Evolutionary conservation across 2,888 invertebrate species (phyloP), one percentile per base, ranked within the genome.

Genomic region (Ctena decussata): DNA sequence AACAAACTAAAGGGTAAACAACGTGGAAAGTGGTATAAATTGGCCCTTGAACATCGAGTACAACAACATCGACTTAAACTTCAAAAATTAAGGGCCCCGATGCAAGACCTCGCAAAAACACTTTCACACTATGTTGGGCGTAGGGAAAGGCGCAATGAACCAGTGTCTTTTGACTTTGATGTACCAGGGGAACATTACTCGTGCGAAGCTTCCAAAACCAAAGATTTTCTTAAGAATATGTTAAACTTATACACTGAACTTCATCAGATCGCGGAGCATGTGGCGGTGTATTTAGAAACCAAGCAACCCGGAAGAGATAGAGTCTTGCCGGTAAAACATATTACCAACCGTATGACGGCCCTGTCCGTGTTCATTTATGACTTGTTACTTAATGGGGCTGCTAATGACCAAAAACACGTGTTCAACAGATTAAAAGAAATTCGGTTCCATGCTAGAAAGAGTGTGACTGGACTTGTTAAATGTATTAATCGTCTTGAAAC

Each of bases 221-320:
- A 60, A n/a, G 70, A 77, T 15, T 85, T 89, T 60, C 75, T 91
- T 21, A 80, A 49, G 0, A 82, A 78, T 44, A 87, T 86, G 69
- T 41, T 90, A 18, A 78, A 85, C 3, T 49, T 92, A 5, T 89
- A 91, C 76, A 39, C 79, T 11, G 91, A 91, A 75, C 74, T 90
- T 12, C 85, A 89, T 44, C 84, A 90, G 53, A 77, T 91, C 6
- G 79, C 85, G 21, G 92, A 92, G 69, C 82, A 91, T 44, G 84
- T 86, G 1, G 85, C 89, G 21, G 89, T 90, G 1, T 77, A 86
- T 57, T 32, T 87, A 12, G 65, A 86, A 35, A 74, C 77, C 0
- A 73, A 80, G 21, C 21, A 71, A 15, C 49, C 80, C 71, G 24
- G 49, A 8, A 37, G 41, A 12, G 46, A 72, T 6, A 5, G 12